phyloP scores from a whole-genome alignment of 2,888 invertebrate species.

The Muscina levida region DNA sequence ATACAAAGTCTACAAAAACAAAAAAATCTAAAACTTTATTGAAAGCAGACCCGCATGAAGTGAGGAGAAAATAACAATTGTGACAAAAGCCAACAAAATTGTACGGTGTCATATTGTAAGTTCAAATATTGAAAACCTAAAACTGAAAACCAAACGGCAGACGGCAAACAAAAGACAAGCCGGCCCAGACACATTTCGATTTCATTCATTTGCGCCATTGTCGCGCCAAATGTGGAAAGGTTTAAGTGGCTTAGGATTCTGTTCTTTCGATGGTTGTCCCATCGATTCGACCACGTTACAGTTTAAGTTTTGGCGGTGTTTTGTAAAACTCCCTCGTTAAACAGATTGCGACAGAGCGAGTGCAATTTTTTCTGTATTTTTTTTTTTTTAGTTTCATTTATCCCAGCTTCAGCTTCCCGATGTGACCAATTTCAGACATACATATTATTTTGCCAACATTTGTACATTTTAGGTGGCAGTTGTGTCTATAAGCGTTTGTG shows the following conservation, averaged over 20 bases:
- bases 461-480: constrained; percentile 44
- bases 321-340: constrained; percentile 79
- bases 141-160: constrained; percentile 16
- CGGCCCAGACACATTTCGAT: constrained; percentile 56
- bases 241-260: constrained; percentile 16
- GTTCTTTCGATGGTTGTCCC: not conserved
- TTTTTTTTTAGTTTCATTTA: constrained; percentile 9
- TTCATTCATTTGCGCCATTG: constrained; percentile 64
- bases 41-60: constrained; percentile 38
- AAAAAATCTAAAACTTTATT: constrained; percentile 48
- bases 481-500: constrained; percentile 13
- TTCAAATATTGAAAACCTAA: constrained; percentile 41
- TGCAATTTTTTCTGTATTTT: constrained; percentile 22
- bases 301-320: constrained; percentile 69
- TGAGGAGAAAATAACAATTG: constrained; percentile 45
- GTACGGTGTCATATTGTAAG: constrained; percentile 55
- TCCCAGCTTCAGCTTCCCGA: not conserved
- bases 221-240: constrained; percentile 47
- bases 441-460: constrained; percentile 33
- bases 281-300: constrained; percentile 23
- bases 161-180: constrained; percentile 29
- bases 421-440: constrained; percentile 39
- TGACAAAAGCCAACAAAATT: constrained; percentile 54
- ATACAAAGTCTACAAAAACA: constrained; percentile 36
- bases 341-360: constrained; percentile 74